Conservation (phyloP, 2,888 invertebrate genomes). For the Drosophila mimetica region DNA sequence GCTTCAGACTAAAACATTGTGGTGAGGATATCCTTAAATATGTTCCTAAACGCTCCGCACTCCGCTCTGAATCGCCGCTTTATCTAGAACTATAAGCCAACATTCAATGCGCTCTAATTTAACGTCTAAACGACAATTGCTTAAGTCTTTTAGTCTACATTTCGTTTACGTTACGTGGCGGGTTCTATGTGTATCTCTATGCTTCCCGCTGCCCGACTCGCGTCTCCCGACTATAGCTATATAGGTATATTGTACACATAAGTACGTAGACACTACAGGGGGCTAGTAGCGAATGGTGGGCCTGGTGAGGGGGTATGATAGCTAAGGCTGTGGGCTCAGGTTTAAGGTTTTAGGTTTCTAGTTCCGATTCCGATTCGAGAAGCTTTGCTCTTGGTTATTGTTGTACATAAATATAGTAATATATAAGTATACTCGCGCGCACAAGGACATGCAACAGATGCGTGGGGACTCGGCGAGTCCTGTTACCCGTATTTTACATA, state of each 20-base stretch:
- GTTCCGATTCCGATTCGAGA: constrained; percentile 1
- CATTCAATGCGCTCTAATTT: constrained; percentile 83
- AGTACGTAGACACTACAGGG: constrained; percentile 17
- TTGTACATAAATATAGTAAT: constrained; percentile 38
- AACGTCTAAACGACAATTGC: constrained; percentile 84
- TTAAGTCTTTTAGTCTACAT: constrained; percentile 83
- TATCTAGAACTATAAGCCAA: constrained; percentile 74
- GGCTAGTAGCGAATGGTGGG: constrained; percentile 22
- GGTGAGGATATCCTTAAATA: constrained; percentile 48
- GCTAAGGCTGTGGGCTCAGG: constrained; percentile 44
- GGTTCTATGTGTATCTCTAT: constrained; percentile 12
- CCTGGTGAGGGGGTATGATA: constrained; percentile 14
- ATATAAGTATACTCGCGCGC: constrained; percentile 26
- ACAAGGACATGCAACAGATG: constrained; percentile 45
- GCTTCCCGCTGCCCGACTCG: constrained; percentile 10
- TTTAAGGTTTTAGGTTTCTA: constrained; percentile 1
- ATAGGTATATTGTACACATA: constrained; percentile 25
- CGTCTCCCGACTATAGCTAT: constrained; percentile 36
- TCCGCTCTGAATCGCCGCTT: constrained; percentile 19
- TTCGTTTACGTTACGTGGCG: constrained; percentile 42
- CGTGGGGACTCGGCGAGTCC: constrained; percentile 18
- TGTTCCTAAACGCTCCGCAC: constrained; percentile 26
- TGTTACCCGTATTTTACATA: constrained; percentile 47
- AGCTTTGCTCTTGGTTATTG: constrained; percentile 28
- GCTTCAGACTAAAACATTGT: constrained; percentile 62